Percentiles rank a stretch among this genome's conserved stretches.
These are phyloP conservation scores for Eurytoma adleriae DNA, from an alignment of 2,888 invertebrate species.

Conservation along the genomic window DNA sequence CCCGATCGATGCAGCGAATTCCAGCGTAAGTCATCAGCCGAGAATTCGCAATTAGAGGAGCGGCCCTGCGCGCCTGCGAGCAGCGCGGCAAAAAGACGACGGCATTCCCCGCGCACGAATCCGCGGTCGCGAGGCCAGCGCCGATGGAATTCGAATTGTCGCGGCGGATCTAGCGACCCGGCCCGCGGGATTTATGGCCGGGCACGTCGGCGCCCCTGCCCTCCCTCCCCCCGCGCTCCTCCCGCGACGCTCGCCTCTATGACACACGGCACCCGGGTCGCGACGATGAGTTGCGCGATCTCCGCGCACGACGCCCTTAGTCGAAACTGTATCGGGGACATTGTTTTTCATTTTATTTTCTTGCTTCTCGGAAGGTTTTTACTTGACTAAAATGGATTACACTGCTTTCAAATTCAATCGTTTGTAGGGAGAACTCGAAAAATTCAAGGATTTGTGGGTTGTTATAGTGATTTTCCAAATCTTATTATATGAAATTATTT, in stretches of 20 bases:
- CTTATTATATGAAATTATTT: no score
- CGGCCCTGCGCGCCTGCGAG: slow-evolving; percentile 20
- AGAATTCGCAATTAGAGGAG: slow-evolving; percentile 64
- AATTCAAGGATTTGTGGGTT: no score
- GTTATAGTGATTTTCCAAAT: no score
- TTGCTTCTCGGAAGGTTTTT: not conserved
- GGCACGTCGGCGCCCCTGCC: not conserved
- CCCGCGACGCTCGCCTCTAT: not conserved
- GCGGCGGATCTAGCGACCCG: slow-evolving; percentile 18
- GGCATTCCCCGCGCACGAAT: slow-evolving; percentile 53
- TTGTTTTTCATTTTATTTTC: not conserved
- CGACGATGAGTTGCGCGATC: slow-evolving; percentile 32
- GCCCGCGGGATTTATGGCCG: slow-evolving; percentile 44
- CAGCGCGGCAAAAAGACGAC: slow-evolving; percentile 37
- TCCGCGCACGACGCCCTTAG: slow-evolving; percentile 1
- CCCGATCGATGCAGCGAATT: slow-evolving; percentile 55
- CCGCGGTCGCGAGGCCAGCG: slow-evolving; percentile 48
- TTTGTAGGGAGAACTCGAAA: no score
- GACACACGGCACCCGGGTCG: not conserved
- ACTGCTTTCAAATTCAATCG: no score
- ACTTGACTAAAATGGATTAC: no score
- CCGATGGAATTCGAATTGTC: slow-evolving; percentile 61
- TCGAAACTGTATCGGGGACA: not conserved
- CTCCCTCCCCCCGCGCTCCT: not conserved
- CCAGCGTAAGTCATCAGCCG: slow-evolving; percentile 61